Evolutionary conservation across 2,888 invertebrate genomes (phyloP), one percentile per base, ranked within the genome.

Genomic region (Pollenia angustigena): DNA sequence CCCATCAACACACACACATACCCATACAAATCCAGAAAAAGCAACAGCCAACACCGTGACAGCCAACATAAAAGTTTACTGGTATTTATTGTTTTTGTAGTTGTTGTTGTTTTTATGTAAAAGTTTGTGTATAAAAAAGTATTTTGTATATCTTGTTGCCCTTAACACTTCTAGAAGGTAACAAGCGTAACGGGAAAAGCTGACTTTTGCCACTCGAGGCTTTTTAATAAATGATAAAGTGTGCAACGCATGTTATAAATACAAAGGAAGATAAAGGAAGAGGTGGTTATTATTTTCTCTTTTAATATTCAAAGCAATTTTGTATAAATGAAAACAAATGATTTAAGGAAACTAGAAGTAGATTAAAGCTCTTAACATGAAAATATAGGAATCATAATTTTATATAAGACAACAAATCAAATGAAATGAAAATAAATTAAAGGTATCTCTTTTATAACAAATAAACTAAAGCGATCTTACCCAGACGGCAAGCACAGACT

Each of bases 151-250:
- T 23, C 58, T 18, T 78, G 71, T 42, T 79, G 69, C 50, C 72
- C 81, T 62, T 68, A 87, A 81, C 81, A 74, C 87, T 64, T 74
- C 50, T 16, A 16, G 18, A 62, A 71, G 85, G 81, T 85, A 81
- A 78, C 76, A 81, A 85, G 72, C 76, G 54, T 69, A 87, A 84
- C 81, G 85, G 52, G 44, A 60, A 50, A 58, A 81, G 54, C 71
- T 76, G 60, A 18, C 68, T 75, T 76, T 76, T 81, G 68, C 66
- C 87, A 78, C 85, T 71, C 18, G 54, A 81, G 81, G 71, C 81
- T 71, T 42, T 75, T 85, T 85, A 76, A 81, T 85, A 85, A 80
- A 85, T 48, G 60, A 85, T 69, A 71, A 85, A 81, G 12, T 76
- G 46, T 46, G 32, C 12, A 81, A 85, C 58, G 75, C 68, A 69